phyloP scores from a whole-genome alignment of 2,797 vertebrate species.

The Alectoris magna region DNA sequence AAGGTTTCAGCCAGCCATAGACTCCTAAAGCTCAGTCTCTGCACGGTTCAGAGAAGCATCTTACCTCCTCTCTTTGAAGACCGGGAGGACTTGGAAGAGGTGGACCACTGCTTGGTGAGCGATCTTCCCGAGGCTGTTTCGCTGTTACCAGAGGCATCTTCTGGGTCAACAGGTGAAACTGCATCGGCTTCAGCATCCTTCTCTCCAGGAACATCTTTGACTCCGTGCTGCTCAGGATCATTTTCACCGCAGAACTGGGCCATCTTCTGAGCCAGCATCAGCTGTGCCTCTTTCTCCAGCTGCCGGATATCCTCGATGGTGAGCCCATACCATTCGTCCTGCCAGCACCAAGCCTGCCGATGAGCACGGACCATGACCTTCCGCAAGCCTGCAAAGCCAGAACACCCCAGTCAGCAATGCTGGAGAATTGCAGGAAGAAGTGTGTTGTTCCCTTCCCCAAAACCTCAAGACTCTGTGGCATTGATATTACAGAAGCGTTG shows the following conservation, averaged over 20 bases:
- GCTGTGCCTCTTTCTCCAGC: conserved; percentile 95
- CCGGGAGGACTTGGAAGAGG: conserved; percentile 93
- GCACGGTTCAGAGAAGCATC: neutral
- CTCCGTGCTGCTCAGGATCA: conserved; percentile 81
- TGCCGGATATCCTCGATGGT: conserved; percentile 95
- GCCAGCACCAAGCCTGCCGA: conserved; percentile 99
- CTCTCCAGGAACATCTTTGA: conserved; percentile 76
- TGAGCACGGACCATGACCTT: conserved; percentile 98
- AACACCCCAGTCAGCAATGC: neutral
- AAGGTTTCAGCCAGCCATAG: neutral
- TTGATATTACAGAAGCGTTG: neutral
- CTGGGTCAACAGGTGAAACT: conserved; percentile 76
- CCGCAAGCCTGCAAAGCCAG: conserved; percentile 85
- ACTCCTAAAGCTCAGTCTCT: neutral
- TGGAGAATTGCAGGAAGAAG: neutral
- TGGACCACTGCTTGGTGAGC: conserved; percentile 98
- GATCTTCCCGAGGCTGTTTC: conserved; percentile 85
- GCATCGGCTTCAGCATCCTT: conserved; percentile 76
- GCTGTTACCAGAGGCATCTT: conserved; percentile 73
- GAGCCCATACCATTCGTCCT: conserved; percentile 97
- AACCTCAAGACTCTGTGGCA: neutral
- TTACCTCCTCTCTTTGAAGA: conserved; percentile 96
- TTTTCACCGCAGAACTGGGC: conserved; percentile 89
- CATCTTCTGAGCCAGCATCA: conserved; percentile 97
- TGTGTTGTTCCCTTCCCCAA: accelerated